Base-by-base conservation (phyloP, 2,888 invertebrate genomes). In the Conus canariensis region DNA sequence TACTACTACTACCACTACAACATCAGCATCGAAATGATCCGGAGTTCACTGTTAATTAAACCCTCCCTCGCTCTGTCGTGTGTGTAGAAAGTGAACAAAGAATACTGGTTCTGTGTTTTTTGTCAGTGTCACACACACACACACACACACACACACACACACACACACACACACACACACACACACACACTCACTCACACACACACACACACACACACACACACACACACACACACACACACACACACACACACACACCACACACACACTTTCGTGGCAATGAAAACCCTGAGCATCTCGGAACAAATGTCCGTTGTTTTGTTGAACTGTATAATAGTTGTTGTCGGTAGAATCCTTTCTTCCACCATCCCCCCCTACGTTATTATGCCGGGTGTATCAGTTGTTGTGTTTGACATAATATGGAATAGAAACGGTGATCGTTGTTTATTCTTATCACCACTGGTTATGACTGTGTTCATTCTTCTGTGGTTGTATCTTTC, bases 381-480 rank as follows among this genome's bases (percentile, higher is more conserved):
- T 83, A 58, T 12, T 59, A 86, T 86, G 86, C 59, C 25, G 67
- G 86, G 86, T 86, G 45, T 86, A 86, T 67, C 64, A 3, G 67
- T 86, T 30, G 86, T 86, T 86, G 86, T 86, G 86, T 45, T 86
- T 86, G 67, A 30, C 86, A 64, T 86, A 86, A 59, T 86, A 45
- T 64, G 77, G 77, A 19, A 56, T 58, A 83, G 82, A 83, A 83
- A 58, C 58, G 82, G 82, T 83, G 82, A 83, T 59, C 64, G 86
- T 30, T 67, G 67, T 67, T 86, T 86, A 14, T 85, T 60, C 25
- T 60, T 25, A n/a, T 85, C 85, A 25, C 16, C 67, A 86, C 45
- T 30, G 64, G 30, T 60, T 12, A 30, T 86, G 64, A 45, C 25
- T 86, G n/a, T 86, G 30, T 12, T 25, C 67, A 30, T 59, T 58